These are phyloP conservation scores for Lophura nycthemera DNA, from an alignment of 2,113 vertebrate genomes.

Conservation along the genomic window DNA sequence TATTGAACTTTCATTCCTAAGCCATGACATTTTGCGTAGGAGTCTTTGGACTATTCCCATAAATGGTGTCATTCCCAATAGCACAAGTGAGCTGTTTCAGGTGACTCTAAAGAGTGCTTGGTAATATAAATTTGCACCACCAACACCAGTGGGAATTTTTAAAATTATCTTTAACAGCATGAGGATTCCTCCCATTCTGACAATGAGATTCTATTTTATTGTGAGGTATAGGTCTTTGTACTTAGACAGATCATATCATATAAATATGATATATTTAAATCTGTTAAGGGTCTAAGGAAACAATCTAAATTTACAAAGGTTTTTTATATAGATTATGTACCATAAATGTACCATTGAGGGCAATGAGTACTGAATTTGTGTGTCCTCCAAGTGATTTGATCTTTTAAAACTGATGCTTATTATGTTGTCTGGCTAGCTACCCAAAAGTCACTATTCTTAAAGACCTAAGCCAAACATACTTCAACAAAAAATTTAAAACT, in stretches of 20 bases:
- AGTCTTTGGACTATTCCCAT: conserved; percentile 5
- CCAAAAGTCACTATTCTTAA: neutral
- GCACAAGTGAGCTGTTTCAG: neutral
- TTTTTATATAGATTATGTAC: neutral
- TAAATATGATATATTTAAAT: neutral
- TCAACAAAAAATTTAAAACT: neutral
- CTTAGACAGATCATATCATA: neutral
- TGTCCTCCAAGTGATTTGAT: rapidly evolving
- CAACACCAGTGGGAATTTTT: neutral
- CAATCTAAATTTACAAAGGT: neutral
- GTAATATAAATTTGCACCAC: neutral
- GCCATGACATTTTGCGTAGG: neutral
- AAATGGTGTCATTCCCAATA: neutral
- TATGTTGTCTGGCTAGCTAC: neutral
- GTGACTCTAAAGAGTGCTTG: neutral
- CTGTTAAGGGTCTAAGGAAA: neutral
- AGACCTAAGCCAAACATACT: neutral
- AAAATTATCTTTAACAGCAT: neutral
- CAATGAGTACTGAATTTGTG: neutral
- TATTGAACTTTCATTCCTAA: conserved; percentile 23
- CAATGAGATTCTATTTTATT: neutral
- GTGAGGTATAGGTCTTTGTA: neutral
- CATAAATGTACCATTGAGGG: neutral
- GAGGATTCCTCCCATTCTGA: neutral
- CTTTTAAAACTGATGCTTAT: neutral